A percentile compares a stretch with the other conserved stretches of the same genome.
These are phyloP conservation scores for Tricholaema leucomelas DNA, from an alignment of 2,113 vertebrate genomes.

Conservation along the genomic window DNA sequence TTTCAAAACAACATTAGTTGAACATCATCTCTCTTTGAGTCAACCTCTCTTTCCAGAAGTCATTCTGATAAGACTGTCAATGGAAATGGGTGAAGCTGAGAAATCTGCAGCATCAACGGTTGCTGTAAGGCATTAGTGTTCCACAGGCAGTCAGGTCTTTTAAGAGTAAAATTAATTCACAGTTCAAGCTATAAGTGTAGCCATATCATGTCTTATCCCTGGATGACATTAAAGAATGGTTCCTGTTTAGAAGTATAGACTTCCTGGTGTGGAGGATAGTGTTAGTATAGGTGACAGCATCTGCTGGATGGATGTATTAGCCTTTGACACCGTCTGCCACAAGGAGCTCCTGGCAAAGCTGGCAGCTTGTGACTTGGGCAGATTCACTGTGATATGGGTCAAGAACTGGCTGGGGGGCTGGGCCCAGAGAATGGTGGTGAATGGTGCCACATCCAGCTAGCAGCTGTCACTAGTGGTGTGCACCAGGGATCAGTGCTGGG, in stretches of 20 bases:
- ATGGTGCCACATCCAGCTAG: no score
- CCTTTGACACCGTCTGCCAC: no score
- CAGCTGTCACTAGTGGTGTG: no score
- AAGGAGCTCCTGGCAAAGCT: no score
- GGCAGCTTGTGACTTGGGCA: no score
- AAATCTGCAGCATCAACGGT: not conserved
- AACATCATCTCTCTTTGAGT: not conserved
- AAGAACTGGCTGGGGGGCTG: no score
- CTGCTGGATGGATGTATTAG: no score
- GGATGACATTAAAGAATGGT: not conserved
- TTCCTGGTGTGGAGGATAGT: not conserved
- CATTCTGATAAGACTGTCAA: not conserved
- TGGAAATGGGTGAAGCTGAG: not conserved
- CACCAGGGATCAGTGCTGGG: no score
- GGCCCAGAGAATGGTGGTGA: no score
- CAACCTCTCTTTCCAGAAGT: not conserved
- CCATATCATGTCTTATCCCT: not conserved
- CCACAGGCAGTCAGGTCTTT: not conserved
- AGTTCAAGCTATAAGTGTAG: no score
- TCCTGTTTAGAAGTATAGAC: not conserved
- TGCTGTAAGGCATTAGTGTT: not conserved
- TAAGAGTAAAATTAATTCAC: not conserved
- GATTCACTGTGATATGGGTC: no score
- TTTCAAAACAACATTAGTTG: not conserved
- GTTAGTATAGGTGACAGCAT: not conserved